phyloP scores from a whole-genome alignment of 2,113 vertebrate species.

The Aepyceros melampus region DNA sequence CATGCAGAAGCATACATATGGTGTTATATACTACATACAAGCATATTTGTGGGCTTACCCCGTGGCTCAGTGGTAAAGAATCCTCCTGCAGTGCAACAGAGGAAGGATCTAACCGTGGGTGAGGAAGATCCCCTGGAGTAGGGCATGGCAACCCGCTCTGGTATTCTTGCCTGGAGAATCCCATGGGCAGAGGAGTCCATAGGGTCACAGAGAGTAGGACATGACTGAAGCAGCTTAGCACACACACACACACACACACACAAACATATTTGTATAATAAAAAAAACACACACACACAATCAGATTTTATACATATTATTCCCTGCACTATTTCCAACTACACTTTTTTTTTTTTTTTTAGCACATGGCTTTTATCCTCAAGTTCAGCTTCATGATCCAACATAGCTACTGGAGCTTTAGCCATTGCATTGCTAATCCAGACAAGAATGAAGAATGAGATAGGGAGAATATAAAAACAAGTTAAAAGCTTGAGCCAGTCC shows the following conservation, averaged over 20 bases:
- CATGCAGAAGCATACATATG: background rate
- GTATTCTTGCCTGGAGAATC: background rate
- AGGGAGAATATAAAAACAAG: background rate
- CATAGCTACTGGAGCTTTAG: background rate
- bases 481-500: background rate
- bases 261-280: background rate
- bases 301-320: background rate
- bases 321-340: background rate
- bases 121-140: background rate
- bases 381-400: background rate
- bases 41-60: background rate
- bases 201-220: background rate
- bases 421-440: background rate
- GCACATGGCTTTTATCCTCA: background rate
- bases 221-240: background rate
- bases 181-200: background rate
- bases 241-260: background rate
- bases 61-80: background rate
- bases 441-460: background rate
- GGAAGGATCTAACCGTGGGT: background rate
- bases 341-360: background rate
- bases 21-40: background rate
- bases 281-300: background rate
- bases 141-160: background rate
- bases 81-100: background rate